phyloP scores from a whole-genome alignment of 2,113 vertebrate species.

The Hemicordylus capensis region DNA sequence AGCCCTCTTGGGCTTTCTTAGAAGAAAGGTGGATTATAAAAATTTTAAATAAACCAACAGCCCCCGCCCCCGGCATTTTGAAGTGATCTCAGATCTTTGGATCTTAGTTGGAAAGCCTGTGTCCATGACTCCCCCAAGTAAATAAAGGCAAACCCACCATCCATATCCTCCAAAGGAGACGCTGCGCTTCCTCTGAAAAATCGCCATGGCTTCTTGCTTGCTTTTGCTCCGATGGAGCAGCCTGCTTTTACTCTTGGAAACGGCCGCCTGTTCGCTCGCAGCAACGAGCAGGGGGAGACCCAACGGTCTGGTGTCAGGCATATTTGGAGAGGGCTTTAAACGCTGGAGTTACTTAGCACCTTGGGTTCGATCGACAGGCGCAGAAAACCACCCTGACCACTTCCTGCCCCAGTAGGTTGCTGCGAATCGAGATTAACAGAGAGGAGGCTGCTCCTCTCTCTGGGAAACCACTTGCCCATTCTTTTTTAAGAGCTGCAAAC shows the following conservation, averaged over 20 bases:
- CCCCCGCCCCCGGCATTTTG: not conserved
- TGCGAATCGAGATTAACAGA: not conserved
- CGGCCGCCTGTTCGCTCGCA: conserved; percentile 35
- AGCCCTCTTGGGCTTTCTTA: too few relatives aligned
- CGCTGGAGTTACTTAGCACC: not conserved
- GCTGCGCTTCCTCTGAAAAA: conserved; percentile 92
- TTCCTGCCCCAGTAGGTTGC: conserved; percentile 29
- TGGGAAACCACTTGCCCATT: not conserved
- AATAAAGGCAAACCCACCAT: conserved; percentile 79
- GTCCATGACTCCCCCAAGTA: not conserved
- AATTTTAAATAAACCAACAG: too few relatives aligned
- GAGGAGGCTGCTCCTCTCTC: not conserved
- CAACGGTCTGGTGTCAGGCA: not conserved
- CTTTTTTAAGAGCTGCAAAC: not conserved
- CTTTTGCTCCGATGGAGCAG: not conserved
- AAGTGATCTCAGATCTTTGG: not conserved
- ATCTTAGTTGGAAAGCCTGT: not conserved
- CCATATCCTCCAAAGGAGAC: conserved; percentile 94
- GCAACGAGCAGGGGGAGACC: conserved; percentile 33
- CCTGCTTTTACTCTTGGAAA: not conserved
- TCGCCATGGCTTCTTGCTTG: too few relatives aligned
- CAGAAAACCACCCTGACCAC: conserved; percentile 23
- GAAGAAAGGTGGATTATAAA: too few relatives aligned
- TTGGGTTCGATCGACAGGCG: not conserved
- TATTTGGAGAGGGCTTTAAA: not conserved